Evolutionary conservation across 1,140 invertebrate genomes (phyloP).

Genomic region (Drosophila auraria): DNA sequence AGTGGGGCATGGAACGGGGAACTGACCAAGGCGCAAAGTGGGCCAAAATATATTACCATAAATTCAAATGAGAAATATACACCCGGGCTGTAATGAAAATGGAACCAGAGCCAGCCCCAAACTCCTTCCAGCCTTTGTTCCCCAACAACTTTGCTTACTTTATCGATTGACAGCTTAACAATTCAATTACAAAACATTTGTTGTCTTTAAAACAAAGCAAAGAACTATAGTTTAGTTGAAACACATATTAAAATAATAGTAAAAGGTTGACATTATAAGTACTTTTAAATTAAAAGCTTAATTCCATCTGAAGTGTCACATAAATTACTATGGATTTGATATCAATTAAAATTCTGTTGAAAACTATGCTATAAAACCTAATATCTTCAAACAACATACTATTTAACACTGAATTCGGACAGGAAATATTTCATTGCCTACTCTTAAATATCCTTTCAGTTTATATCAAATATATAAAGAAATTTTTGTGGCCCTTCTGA

Average conservation of each 20-base stretch:
- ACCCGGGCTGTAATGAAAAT: conserved; percentile 11
- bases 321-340: neutral
- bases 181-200: conserved; percentile 56
- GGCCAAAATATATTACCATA: conserved; percentile 71
- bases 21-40: conserved; percentile 39
- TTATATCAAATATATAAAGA: no score
- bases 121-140: neutral
- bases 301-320: neutral
- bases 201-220: neutral
- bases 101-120: conserved; percentile 1
- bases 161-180: conserved; percentile 69
- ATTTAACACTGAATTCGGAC: neutral
- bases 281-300: neutral
- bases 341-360: neutral
- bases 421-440: neutral
- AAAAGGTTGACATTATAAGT: neutral
- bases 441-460: neutral
- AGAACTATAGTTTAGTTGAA: neutral
- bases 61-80: conserved; percentile 57
- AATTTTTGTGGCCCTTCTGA: no score
- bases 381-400: neutral
- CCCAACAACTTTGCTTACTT: neutral
- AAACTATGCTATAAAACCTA: no score
- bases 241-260: no score
- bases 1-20: neutral